Percentiles rank a stretch among this genome's conserved stretches.
phyloP scores from a whole-genome alignment of 2,888 invertebrate species.

The Mythimna ferrago region DNA sequence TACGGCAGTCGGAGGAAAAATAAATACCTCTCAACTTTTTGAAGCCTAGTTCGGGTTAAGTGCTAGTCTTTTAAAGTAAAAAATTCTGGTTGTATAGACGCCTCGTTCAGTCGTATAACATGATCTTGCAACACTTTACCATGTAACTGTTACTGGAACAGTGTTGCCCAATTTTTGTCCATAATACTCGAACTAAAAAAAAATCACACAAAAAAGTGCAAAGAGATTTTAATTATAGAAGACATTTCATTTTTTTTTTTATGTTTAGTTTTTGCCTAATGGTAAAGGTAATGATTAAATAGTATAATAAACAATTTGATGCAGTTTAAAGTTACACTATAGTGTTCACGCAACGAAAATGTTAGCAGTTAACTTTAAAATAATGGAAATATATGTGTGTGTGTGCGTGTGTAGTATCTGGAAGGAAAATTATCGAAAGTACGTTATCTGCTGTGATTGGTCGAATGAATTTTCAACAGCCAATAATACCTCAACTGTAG shows the following conservation, averaged over 20 bases:
- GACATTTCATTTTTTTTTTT: background rate
- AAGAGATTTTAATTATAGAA: constrained; percentile 7
- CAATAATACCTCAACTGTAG: too few species aligned
- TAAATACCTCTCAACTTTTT: too few species aligned
- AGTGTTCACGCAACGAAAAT: constrained; percentile 52
- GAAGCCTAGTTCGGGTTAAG: too few species aligned
- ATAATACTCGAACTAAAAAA: constrained; percentile 1
- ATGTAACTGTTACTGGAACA: background rate
- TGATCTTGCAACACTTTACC: background rate
- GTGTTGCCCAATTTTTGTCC: background rate
- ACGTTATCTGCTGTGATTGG: too few species aligned
- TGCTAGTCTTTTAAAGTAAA: too few species aligned
- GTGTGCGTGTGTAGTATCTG: too few species aligned
- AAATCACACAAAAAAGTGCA: constrained; percentile 3
- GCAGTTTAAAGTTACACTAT: constrained; percentile 46
- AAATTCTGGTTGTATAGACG: too few species aligned
- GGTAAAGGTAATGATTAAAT: constrained; percentile 1
- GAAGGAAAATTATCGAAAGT: too few species aligned
- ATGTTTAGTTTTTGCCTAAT: background rate
- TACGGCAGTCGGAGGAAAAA: too few species aligned
- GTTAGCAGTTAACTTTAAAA: constrained; percentile 21
- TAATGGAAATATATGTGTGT: too few species aligned
- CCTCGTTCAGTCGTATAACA: background rate
- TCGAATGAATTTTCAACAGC: too few species aligned
- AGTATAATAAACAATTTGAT: constrained; percentile 43